A percentile compares a stretch with the other conserved stretches of the same genome.
phyloP scores from a whole-genome alignment of 1,140 invertebrate species.

The Drosophila fuyamai region DNA sequence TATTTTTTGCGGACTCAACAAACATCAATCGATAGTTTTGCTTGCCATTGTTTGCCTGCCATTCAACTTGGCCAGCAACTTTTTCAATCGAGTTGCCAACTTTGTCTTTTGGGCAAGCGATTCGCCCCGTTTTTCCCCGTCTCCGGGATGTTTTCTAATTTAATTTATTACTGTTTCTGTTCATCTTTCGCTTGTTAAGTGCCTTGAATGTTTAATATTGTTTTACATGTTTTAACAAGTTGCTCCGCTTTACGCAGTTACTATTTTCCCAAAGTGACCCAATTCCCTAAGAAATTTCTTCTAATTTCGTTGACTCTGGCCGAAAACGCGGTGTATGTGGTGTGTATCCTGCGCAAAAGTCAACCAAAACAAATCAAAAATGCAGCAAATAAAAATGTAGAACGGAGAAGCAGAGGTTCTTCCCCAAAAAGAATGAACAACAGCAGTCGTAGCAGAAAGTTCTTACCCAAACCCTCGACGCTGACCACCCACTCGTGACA shows the following conservation, averaged over 20 bases:
- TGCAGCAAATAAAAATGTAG: conserved; percentile 55
- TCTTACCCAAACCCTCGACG: conserved; percentile 2
- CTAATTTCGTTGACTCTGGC: conserved; percentile 32
- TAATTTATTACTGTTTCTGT: conserved; percentile 27
- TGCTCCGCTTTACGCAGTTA: conserved; percentile 26
- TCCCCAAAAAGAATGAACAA: conserved; percentile 30
- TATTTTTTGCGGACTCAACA: conserved; percentile 26
- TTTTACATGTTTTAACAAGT: conserved; percentile 26
- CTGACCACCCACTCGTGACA: conserved; percentile 44
- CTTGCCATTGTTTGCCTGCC: conserved; percentile 19
- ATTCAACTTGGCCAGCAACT: conserved; percentile 35
- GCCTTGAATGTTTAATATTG: conserved; percentile 33
- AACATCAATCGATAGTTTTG: conserved; percentile 56
- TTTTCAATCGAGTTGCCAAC: conserved; percentile 51
- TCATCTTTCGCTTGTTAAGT: conserved; percentile 28
- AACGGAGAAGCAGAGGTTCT: conserved; percentile 16
- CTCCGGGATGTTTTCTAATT: conserved; percentile 25
- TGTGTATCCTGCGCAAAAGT: conserved; percentile 39
- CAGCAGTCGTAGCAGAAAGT: conserved; percentile 6
- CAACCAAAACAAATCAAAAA: conserved; percentile 67
- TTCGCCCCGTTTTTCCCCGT: background rate
- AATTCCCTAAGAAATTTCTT: conserved; percentile 57
- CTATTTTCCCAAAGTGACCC: conserved; percentile 47
- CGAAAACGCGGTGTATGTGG: conserved; percentile 2
- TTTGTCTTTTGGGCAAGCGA: conserved; percentile 25